These are phyloP conservation scores for Tauraco hartlaubi DNA, from an alignment of 2,797 vertebrate genomes.

Conservation along the genomic window DNA sequence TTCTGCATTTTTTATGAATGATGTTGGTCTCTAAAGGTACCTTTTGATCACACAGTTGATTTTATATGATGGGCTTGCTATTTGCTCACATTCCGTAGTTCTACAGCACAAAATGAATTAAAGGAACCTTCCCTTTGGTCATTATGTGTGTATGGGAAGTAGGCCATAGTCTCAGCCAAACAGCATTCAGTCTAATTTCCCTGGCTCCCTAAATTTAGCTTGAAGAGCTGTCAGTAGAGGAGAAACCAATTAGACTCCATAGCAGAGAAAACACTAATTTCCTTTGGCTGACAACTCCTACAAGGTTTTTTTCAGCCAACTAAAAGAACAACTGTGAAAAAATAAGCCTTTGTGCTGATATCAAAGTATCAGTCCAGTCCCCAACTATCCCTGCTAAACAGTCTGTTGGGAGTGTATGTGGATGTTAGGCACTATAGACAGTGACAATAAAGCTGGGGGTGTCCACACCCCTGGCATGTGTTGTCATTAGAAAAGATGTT, in stretches of 20 bases:
- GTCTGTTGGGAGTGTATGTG: fast-evolving
- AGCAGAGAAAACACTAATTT: conserved; percentile 58
- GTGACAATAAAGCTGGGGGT: not conserved
- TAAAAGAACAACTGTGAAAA: not conserved
- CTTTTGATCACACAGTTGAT: not conserved
- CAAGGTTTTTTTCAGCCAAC: not conserved
- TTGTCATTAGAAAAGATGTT: not conserved
- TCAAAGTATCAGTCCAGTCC: not conserved
- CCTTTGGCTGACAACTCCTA: conserved; percentile 41
- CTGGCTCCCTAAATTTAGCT: conserved; percentile 47
- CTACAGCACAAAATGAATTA: not conserved
- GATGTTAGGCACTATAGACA: not conserved
- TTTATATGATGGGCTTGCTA: not conserved
- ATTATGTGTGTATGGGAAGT: not conserved
- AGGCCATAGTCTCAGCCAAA: not conserved
- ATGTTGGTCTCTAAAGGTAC: not conserved
- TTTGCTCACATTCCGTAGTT: not conserved
- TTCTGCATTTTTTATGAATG: not conserved
- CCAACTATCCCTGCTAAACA: not conserved
- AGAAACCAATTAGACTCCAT: conserved; percentile 44
- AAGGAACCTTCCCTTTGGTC: not conserved
- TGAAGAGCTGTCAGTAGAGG: conserved; percentile 47
- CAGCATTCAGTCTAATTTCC: conserved; percentile 1
- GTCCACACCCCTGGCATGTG: too few relatives aligned
- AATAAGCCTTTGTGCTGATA: not conserved